Evolutionary conservation across 2,113 vertebrate genomes (phyloP).

Genomic region (Oryzias curvinotus): DNA sequence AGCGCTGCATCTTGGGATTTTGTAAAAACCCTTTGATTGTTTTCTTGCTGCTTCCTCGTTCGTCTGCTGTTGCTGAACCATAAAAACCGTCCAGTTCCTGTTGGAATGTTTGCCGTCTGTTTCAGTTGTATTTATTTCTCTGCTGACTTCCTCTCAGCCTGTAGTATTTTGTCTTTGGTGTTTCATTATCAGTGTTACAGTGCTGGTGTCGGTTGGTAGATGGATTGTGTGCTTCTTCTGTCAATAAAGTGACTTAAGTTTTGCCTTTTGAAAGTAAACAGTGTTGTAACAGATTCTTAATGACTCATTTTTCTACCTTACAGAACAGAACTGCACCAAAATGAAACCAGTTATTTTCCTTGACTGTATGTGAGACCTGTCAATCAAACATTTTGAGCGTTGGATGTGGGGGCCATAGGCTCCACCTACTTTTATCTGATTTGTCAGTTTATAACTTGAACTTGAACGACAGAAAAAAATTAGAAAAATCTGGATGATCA

Average conservation of each 20-base stretch:
- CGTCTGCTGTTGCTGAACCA: constrained; percentile 12
- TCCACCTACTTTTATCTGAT: no score
- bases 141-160: neutral
- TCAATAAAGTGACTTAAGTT: constrained; percentile 22
- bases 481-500: no score
- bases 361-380: no score
- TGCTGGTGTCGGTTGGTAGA: constrained; percentile 35
- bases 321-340: no score
- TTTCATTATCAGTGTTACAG: constrained; percentile 2
- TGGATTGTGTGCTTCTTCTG: constrained; percentile 20
- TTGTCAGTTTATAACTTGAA: no score
- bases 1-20: constrained; percentile 49
- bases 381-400: no score
- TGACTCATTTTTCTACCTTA: no score
- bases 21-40: constrained; percentile 51
- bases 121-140: constrained; percentile 24
- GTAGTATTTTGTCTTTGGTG: constrained; percentile 12
- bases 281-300: neutral
- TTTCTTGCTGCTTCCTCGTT: constrained; percentile 30
- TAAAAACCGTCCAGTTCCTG: constrained; percentile 5
- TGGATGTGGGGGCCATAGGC: no score
- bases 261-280: constrained; percentile 43
- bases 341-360: no score
- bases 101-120: constrained; percentile 29
- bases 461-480: no score